Conservation (phyloP, 2,888 invertebrate species). For the Caenorhabditis sp. region DNA sequence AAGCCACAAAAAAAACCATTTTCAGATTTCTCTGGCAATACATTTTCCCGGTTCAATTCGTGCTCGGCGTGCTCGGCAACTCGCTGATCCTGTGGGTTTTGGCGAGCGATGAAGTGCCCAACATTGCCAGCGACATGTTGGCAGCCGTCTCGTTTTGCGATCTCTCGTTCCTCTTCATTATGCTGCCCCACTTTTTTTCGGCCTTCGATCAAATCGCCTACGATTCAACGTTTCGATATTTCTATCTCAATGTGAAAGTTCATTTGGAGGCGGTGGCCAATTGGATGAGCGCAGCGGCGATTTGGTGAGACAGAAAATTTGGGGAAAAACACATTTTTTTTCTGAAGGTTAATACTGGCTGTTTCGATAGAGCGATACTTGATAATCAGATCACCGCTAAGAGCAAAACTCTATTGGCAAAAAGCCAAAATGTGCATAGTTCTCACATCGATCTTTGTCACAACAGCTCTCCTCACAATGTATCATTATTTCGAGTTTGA, state of each 20-base stretch:
- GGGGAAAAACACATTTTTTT: background rate
- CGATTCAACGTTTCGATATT: constrained; percentile 55
- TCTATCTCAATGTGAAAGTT: constrained; percentile 62
- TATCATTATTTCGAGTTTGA: constrained; percentile 70
- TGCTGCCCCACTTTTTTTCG: constrained; percentile 57
- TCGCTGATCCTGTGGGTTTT: constrained; percentile 66
- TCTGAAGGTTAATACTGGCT: constrained; percentile 53
- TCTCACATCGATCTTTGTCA: constrained; percentile 58
- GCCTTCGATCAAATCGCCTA: constrained; percentile 50
- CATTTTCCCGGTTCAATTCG: constrained; percentile 67
- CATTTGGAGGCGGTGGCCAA: constrained; percentile 68
- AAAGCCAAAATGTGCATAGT: constrained; percentile 53
- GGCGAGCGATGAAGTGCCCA: constrained; percentile 63
- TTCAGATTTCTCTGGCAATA: constrained; percentile 57
- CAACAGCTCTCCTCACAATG: constrained; percentile 61
- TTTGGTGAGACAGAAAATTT: constrained; percentile 58
- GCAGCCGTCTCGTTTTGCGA: constrained; percentile 69
- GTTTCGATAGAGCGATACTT: constrained; percentile 67
- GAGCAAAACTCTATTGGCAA: constrained; percentile 67
- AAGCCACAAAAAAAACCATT: background rate
- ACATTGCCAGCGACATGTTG: constrained; percentile 68
- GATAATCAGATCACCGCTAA: constrained; percentile 62
- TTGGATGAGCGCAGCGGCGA: constrained; percentile 69
- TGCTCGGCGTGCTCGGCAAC: constrained; percentile 66
- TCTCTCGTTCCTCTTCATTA: constrained; percentile 58